These are phyloP conservation scores for Tolmerus cingulatus DNA, from an alignment of 2,888 invertebrate species.

Conservation along the genomic window DNA sequence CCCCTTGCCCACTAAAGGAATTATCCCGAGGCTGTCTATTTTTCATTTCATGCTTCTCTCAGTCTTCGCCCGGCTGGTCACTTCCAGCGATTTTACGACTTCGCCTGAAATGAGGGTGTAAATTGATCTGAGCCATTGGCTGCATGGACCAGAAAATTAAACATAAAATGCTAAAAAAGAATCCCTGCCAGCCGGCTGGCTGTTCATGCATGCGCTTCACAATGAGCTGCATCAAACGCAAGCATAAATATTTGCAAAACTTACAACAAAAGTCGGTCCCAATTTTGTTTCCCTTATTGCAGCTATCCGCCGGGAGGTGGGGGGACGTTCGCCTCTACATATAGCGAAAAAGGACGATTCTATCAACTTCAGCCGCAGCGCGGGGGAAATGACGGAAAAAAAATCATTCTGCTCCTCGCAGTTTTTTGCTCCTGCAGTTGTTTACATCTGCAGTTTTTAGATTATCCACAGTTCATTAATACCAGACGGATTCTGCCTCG, in stretches of 20 bases:
- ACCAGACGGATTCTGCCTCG: slow-evolving; percentile 17
- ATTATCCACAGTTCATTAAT: slow-evolving; percentile 45
- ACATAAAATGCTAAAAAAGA: background rate
- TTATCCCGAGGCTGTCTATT: slow-evolving; percentile 3
- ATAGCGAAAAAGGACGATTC: background rate
- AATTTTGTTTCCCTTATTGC: background rate
- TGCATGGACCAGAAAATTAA: slow-evolving; percentile 35
- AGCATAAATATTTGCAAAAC: slow-evolving; percentile 17
- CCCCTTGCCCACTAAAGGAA: background rate
- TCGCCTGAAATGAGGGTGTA: slow-evolving; percentile 30
- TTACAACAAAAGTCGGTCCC: slow-evolving; percentile 8
- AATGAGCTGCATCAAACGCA: background rate
- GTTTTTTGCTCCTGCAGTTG: slow-evolving; percentile 2
- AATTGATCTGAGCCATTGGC: slow-evolving; percentile 20
- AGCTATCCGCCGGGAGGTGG: background rate
- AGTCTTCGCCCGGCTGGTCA: background rate
- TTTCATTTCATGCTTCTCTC: slow-evolving; percentile 10
- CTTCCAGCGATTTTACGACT: slow-evolving; percentile 5
- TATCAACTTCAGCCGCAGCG: background rate
- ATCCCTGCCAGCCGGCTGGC: background rate
- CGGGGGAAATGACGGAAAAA: background rate
- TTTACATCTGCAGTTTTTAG: slow-evolving; percentile 31
- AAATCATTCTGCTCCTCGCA: background rate
- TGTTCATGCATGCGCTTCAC: background rate
- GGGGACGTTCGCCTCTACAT: background rate